Conservation (phyloP, 2,113 vertebrate genomes). For the Bubo scandiacus region DNA sequence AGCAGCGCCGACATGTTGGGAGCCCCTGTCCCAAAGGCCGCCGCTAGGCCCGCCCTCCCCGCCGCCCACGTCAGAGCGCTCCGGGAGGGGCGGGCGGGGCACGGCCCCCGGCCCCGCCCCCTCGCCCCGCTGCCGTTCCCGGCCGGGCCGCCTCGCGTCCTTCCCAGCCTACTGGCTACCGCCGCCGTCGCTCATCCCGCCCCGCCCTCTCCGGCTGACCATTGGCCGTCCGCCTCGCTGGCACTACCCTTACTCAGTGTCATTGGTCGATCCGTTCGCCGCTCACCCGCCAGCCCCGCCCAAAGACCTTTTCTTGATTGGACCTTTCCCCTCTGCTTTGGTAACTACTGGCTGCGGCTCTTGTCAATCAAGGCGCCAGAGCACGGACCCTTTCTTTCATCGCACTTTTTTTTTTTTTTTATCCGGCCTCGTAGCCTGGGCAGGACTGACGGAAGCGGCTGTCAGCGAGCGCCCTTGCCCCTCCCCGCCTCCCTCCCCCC, state of each 20-base stretch:
- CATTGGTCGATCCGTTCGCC: neutral
- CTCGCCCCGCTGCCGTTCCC: neutral
- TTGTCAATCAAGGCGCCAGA: neutral
- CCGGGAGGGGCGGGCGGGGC: neutral
- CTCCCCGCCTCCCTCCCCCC: neutral
- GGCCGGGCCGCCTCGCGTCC: neutral
- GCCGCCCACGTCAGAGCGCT: conserved; percentile 31
- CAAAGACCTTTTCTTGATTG: neutral
- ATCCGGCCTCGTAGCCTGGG: neutral
- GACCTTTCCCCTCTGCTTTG: neutral
- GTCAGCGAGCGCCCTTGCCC: neutral
- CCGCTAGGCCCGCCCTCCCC: neutral
- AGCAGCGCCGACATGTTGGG: conserved; percentile 46
- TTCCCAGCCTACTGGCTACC: neutral
- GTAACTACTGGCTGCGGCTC: neutral
- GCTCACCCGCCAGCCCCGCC: neutral
- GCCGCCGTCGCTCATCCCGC: neutral
- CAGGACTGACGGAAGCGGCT: neutral
- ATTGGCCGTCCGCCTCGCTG: neutral
- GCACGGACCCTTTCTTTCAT: neutral
- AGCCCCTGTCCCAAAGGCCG: conserved; percentile 28
- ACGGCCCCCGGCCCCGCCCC: neutral
- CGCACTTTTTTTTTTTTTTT: neutral
- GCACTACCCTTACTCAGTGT: neutral
- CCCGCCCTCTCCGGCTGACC: neutral